Conservation (phyloP, 2,113 vertebrate species). For the Phaethornis superciliosus region DNA sequence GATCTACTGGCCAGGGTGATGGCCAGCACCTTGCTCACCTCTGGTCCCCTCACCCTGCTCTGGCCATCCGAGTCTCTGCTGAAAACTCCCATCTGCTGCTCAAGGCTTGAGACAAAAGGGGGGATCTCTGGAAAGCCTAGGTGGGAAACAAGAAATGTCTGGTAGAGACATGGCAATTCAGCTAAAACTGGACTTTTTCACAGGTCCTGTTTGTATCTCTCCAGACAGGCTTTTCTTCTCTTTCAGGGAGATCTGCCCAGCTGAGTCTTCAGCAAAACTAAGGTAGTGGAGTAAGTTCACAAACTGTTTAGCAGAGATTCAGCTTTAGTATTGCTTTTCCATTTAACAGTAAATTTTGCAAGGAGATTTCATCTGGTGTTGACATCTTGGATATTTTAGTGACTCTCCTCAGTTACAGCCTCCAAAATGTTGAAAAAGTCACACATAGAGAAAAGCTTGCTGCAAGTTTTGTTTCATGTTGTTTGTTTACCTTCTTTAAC, state of each 20-base stretch:
- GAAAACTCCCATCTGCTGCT: not conserved
- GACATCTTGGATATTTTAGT: slow-evolving; percentile 25
- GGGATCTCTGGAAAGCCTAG: not conserved
- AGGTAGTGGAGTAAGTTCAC: not conserved
- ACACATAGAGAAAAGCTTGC: not conserved
- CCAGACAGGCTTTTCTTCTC: not conserved
- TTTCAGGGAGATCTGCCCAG: not conserved
- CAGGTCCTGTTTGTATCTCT: not conserved
- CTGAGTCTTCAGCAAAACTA: not conserved
- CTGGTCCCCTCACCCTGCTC: not conserved
- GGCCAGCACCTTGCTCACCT: not conserved
- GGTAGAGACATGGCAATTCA: not conserved
- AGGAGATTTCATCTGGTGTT: slow-evolving; percentile 24
- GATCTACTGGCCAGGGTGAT: not conserved
- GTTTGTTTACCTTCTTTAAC: slow-evolving; percentile 11
- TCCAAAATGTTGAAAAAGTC: slow-evolving; percentile 6
- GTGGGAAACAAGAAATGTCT: not conserved
- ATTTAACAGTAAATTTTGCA: slow-evolving; percentile 10
- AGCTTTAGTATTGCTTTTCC: not conserved
- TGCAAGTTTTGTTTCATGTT: slow-evolving; percentile 4
- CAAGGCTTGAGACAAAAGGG: not conserved
- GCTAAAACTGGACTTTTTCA: not conserved
- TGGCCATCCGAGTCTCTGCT: not conserved
- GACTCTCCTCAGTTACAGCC: not conserved
- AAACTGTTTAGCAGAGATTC: not conserved